Evolutionary conservation across 37 sponge, comb jelly and placozoan genomes (phyloP).

Genomic region (Dysidea cf. avara): DNA sequence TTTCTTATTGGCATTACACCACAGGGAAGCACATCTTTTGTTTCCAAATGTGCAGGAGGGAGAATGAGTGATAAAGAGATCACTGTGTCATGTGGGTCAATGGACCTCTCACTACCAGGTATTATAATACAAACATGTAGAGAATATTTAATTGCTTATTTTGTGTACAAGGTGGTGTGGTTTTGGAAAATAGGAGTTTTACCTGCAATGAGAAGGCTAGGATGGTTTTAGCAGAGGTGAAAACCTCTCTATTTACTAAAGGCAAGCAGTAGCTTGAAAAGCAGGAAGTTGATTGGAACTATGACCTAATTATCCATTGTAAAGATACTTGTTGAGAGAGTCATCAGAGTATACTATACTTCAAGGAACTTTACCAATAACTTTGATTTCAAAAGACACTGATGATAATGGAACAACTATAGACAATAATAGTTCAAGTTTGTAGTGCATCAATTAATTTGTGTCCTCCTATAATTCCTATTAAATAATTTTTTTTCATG

Average conservation of each 20-base stretch:
- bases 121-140: too few relatives aligned
- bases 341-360: slow-evolving; percentile 61
- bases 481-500: slow-evolving; percentile 10
- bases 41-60: slow-evolving; percentile 42
- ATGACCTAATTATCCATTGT: slow-evolving; percentile 36
- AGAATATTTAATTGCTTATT: too few relatives aligned
- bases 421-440: slow-evolving; percentile 43
- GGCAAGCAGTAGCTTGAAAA: slow-evolving; percentile 41
- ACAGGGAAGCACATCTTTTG: slow-evolving; percentile 48
- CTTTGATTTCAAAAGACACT: background rate
- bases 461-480: slow-evolving; percentile 44
- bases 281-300: slow-evolving; percentile 30
- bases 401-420: background rate
- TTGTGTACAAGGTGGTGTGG: slow-evolving; percentile 21
- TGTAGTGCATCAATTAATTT: slow-evolving; percentile 46
- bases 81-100: slow-evolving; percentile 8
- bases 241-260: slow-evolving; percentile 42
- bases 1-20: slow-evolving; percentile 45
- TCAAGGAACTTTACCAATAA: slow-evolving; percentile 18
- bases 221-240: slow-evolving; percentile 37
- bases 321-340: slow-evolving; percentile 39
- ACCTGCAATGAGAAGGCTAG: slow-evolving; percentile 27
- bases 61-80: slow-evolving; percentile 49
- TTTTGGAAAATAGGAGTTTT: slow-evolving; percentile 51
- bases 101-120: slow-evolving; percentile 25